Evolutionary conservation across 1,140 invertebrate species (phyloP), one percentile per base, ranked within the genome.

Genomic region (Mactra quadrangularis): DNA sequence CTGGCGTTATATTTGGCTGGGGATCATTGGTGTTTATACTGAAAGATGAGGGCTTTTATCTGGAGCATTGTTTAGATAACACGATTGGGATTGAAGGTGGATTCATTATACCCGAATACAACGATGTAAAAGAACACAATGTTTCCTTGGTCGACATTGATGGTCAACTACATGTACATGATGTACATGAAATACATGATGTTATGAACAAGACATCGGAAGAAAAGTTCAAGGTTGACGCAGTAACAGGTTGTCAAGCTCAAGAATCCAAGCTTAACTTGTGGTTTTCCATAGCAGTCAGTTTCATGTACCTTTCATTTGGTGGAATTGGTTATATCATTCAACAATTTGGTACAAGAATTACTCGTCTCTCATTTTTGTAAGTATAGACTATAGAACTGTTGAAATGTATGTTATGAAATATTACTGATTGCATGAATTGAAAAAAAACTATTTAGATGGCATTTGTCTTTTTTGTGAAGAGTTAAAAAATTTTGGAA

Each of bases 221-320:
- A 41, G 52, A 3, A 1, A 27, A 38, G 17, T 11, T 19, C 29
- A n/a, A 47, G 17, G 9, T 29, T 11, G 31, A 62, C 19, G 22
- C 17, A 33, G 17, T 15, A 29, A 13, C 19, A 68, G 35, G 66
- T 25, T 89, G 88, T 64, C n/a, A 50, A 15, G 86, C 66, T 11
- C 86, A 87, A 60, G 87, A 90, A 64, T 77, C 81, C 1, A 83
- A 77, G 33, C 66, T 90, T 0, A 82, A 83, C 31, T 66, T 90
- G 19, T 89, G 87, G 70, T 90, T 90, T 38, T 88, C 89, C n/a
- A 84, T 90, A 38, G 86, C 83, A 1, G 83, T 86, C 15, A 82
- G 83, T 15, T 70, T 89, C 60, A 89, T 88, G 75, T 89, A 88
- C 79, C 68, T 82, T 19, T 85, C 84, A 25, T 87, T 88, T 79